A percentile compares a stretch with the other conserved stretches of the same genome.
phyloP scores from a whole-genome alignment of 2,888 invertebrate genomes.

The Limenitis arthemis region DNA sequence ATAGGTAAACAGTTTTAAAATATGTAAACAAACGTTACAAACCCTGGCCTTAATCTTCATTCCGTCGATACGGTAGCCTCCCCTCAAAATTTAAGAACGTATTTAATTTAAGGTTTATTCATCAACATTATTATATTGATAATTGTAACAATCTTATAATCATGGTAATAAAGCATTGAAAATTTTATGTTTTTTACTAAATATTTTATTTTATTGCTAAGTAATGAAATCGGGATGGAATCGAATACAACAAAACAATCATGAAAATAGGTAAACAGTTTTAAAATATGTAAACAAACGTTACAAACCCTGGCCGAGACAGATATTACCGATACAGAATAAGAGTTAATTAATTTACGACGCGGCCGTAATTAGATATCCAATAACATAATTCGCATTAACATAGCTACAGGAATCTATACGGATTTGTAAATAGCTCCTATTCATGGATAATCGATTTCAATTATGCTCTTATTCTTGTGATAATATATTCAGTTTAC shows the following conservation, averaged over 20 bases:
- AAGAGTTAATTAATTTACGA: slow-evolving; percentile 63
- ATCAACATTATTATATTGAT: too few relatives aligned
- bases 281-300: background rate
- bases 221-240: too few relatives aligned
- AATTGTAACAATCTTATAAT: too few relatives aligned
- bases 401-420: slow-evolving; percentile 32
- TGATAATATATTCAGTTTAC: slow-evolving; percentile 1
- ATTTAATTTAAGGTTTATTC: too few relatives aligned
- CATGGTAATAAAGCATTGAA: too few relatives aligned
- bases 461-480: slow-evolving; percentile 18
- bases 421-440: slow-evolving; percentile 35
- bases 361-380: slow-evolving; percentile 48
- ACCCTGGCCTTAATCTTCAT: too few relatives aligned
- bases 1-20: background rate
- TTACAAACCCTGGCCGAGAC: slow-evolving; percentile 29
- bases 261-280: too few relatives aligned
- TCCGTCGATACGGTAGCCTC: too few relatives aligned
- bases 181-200: too few relatives aligned
- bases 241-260: too few relatives aligned
- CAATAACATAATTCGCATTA: slow-evolving; percentile 43
- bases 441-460: slow-evolving; percentile 26
- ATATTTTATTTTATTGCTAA: too few relatives aligned
- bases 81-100: too few relatives aligned
- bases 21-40: background rate
- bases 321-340: slow-evolving; percentile 46